phyloP scores from a whole-genome alignment of 2,888 invertebrate genomes.

The Caenorhabditis sp. region DNA sequence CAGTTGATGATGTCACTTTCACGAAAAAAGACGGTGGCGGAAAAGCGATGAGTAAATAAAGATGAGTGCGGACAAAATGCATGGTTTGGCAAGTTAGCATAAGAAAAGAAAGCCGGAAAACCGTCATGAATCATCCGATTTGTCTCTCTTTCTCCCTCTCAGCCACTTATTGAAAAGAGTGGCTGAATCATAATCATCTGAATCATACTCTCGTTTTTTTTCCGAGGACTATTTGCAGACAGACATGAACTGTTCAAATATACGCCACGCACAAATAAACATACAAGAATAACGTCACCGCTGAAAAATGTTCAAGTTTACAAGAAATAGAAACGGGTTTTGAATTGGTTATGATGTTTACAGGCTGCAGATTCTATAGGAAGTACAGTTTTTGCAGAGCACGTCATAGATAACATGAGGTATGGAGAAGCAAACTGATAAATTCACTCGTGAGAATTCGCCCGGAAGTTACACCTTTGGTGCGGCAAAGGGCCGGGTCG shows the following conservation, averaged over 20 bases:
- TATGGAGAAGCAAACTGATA: too few species aligned
- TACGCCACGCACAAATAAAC: constrained; percentile 20
- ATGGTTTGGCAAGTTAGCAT: not conserved
- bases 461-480: too few species aligned
- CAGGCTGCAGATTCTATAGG: too few species aligned
- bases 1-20: not conserved
- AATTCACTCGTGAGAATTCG: too few species aligned
- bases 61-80: constrained; percentile 15
- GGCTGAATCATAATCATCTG: constrained; percentile 1
- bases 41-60: constrained; percentile 33
- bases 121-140: not conserved
- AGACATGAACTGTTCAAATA: constrained; percentile 49
- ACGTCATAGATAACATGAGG: too few species aligned
- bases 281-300: constrained; percentile 20
- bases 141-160: not conserved
- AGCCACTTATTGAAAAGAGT: constrained; percentile 4
- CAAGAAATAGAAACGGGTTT: too few species aligned
- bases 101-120: not conserved
- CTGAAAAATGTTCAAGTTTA: too few species aligned
- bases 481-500: too few species aligned
- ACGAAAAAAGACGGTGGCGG: not conserved
- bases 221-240: constrained; percentile 34
- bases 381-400: too few species aligned
- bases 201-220: constrained; percentile 31
- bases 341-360: too few species aligned